Evolutionary conservation across 2,888 invertebrate genomes (phyloP), one percentile per base, ranked within the genome.

Genomic region (Tenthredo livida): DNA sequence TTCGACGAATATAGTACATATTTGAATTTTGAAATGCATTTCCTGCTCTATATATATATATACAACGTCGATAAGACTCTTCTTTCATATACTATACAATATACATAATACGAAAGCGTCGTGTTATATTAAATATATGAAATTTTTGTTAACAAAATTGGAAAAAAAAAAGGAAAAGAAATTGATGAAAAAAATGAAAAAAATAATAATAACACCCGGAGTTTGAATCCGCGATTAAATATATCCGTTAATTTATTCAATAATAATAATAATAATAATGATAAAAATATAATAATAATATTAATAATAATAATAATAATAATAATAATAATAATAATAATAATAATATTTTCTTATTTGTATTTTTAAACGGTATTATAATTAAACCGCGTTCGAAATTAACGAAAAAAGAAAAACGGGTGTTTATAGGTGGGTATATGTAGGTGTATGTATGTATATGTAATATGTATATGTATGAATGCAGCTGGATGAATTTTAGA

Each of bases 281-380:
- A 50, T 54, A 21, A 73, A 21, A 73, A n/a, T 50, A 72, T 21
- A 72, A 40, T 12, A 43, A 43, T 43, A 40, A 43, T 43, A 43
- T 12, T 43, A 43, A 43, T 43, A 43, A 43, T 43, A n/a, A 50
- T 54, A 21, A 73, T 43, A 73, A n/a, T 50, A 37, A 72, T 21
- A 72, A 40, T 12, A 43, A 43, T 43, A 40, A 43, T 43, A 43
- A 43, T 43, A 43, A 43, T 43, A n/a, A 50, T 54, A 21, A 73
- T 43, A 43, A 40, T 73, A 40, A 73, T 73, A 73, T 73, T 73
- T 43, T 73, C 21, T 43, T 73, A 40, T 37, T 73, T 40, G 37
- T 73, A 73, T 73, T 40, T 40, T 17, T 9, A 73, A 40, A 73
- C 43, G 72, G 37, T 21, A 54, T n/a, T n/a, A 54, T 54, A 54